Base-by-base conservation (phyloP, 2,888 invertebrate genomes). In the Noctua janthe region DNA sequence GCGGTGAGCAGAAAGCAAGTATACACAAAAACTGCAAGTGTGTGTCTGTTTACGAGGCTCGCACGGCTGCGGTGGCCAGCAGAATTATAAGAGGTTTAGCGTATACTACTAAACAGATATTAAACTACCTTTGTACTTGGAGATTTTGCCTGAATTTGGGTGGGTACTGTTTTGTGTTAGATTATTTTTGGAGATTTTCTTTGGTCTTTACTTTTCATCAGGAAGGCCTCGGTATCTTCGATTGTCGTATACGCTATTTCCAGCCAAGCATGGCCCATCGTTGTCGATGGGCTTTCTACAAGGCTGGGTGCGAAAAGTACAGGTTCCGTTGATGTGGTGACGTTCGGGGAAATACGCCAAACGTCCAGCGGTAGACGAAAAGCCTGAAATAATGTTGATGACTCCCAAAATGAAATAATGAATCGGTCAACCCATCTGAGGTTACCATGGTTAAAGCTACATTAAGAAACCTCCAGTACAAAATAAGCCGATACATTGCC, bases 1-100 rank as follows among this genome's bases (percentile, higher is more conserved):
- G 96, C 96, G 93, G 96, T 96, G 96, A 95, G 96, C 95, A 94
- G 95, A 94, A 92, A 91, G 92, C 93, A 87, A 86, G 82, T 88
- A 91, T 92, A 94, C 96, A 94, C 96, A 97, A 97, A 97, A 97
- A 97, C 96, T 96, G 94, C 95, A 94, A 94, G 95, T 94, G 94
- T 94, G 94, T 92, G 91, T 84, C 89, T 95, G 94, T 96, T 95
- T 95, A 96, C 95, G 95, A 94, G 92, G 87, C 81, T 89, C 93
- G 88, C 80, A 90, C 92, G 92, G 89, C 90, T 91, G 91, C 89
- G 84, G 90, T 85, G 87, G 86, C 82, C 86, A 70, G 83, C 90
- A 93, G 96, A 94, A 95, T 96, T 96, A 95, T 94, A 95, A 94
- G 93, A 94, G 95, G 95, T 94, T 92, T 91, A 93, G 88, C 82